Percentiles rank a stretch among this genome's conserved stretches.
These are phyloP conservation scores for Noctua janthina DNA, from an alignment of 2,888 invertebrate species.

Conservation along the genomic window DNA sequence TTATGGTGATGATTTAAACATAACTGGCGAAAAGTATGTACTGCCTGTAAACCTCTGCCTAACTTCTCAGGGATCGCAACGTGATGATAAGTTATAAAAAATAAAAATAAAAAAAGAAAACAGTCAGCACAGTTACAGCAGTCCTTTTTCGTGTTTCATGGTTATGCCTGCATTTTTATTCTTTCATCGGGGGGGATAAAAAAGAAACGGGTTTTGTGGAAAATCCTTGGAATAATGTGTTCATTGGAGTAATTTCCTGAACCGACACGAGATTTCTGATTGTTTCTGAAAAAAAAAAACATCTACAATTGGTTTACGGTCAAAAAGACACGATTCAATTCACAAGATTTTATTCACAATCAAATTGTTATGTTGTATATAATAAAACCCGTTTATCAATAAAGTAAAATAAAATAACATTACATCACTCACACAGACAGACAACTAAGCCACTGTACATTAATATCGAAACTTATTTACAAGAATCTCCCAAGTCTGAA, in stretches of 20 bases:
- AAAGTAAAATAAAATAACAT: not conserved
- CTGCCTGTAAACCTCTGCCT: not conserved
- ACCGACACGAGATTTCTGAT: no score
- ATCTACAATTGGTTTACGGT: not conserved
- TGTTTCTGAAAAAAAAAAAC: not conserved
- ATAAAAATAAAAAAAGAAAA: no score
- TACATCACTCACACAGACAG: not conserved
- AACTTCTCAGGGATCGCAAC: not conserved
- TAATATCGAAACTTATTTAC: not conserved
- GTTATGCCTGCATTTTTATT: not conserved
- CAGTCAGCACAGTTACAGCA: no score
- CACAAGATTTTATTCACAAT: not conserved
- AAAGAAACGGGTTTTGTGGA: not conserved
- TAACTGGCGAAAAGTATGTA: not conserved
- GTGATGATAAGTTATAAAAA: not conserved
- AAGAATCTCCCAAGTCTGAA: not conserved
- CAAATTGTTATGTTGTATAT: not conserved
- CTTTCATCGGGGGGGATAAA: not conserved
- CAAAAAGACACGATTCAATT: not conserved
- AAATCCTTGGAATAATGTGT: not conserved
- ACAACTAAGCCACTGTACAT: not conserved
- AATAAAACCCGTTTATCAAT: not conserved
- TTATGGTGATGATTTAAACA: no score
- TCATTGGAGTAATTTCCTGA: no score
- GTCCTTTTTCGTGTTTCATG: not conserved